These are phyloP conservation scores for Periophthalmus magnuspinnatus DNA, from an alignment of 2,797 vertebrate species.

Conservation along the genomic window DNA sequence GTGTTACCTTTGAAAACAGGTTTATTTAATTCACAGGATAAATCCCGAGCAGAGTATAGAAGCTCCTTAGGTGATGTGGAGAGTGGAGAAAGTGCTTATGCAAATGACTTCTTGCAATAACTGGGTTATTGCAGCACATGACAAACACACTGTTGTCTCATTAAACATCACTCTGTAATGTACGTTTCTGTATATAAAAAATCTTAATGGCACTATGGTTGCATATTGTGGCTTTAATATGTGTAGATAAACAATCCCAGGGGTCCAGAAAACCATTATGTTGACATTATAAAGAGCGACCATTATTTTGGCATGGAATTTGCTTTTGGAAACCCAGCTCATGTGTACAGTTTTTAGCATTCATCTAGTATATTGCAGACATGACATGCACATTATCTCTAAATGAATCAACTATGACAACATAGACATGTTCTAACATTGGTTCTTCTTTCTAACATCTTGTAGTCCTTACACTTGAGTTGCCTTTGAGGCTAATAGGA, in stretches of 20 bases:
- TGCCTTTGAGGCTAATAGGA: neutral
- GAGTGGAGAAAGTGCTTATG: slow-evolving; percentile 10
- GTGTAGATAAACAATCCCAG: neutral
- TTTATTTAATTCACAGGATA: slow-evolving; percentile 1
- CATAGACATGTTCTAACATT: neutral
- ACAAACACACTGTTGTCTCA: slow-evolving; percentile 2
- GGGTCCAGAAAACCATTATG: neutral
- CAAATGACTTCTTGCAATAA: slow-evolving; percentile 1
- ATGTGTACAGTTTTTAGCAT: neutral
- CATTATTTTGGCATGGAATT: neutral
- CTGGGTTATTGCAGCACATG: slow-evolving; percentile 11
- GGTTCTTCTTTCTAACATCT: neutral
- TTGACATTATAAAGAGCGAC: neutral
- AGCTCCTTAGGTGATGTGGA: slow-evolving; percentile 3
- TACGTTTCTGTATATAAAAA: neutral
- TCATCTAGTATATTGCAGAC: neutral
- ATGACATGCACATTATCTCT: neutral
- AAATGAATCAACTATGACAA: neutral
- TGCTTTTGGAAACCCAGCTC: neutral
- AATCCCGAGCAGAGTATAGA: neutral
- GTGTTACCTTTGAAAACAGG: neutral
- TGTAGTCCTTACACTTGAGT: neutral
- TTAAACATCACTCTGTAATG: neutral
- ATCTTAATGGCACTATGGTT: neutral
- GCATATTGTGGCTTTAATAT: neutral